Evolutionary conservation across 92 coral and sea anemone species (phyloP).

Genomic region (Meandrina meandrites): DNA sequence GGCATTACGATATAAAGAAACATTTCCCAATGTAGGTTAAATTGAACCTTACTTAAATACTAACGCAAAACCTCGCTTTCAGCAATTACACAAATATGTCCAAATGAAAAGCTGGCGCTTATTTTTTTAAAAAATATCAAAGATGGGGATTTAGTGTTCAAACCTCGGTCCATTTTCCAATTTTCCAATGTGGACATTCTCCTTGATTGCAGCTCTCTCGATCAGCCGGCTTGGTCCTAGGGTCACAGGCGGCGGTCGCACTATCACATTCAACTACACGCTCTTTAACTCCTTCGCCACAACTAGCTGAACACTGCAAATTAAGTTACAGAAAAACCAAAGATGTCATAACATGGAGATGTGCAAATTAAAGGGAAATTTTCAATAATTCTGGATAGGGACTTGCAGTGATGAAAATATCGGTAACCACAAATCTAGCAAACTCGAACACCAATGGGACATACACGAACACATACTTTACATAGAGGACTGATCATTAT

Average conservation of each 20-base stretch:
- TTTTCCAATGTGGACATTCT: slow-evolving; percentile 80
- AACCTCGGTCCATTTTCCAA: slow-evolving; percentile 89
- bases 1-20: not conserved
- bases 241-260: slow-evolving; percentile 46
- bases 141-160: not conserved
- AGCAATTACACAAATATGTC: not conserved
- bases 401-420: too few species aligned
- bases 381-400: too few species aligned
- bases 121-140: too few species aligned
- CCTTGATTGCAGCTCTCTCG: slow-evolving; percentile 61
- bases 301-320: slow-evolving; percentile 81
- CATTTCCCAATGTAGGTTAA: not conserved
- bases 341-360: not conserved
- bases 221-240: slow-evolving; percentile 47
- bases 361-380: not conserved
- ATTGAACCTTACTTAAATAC: not conserved
- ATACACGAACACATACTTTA: not conserved
- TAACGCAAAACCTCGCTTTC: not conserved
- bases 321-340: not conserved
- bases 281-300: slow-evolving; percentile 73
- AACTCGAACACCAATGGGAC: not conserved
- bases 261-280: slow-evolving; percentile 73
- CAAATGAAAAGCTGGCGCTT: not conserved
- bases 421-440: too few species aligned
- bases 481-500: not conserved